Conservation (phyloP, 2,888 invertebrate genomes). For the Drosophila prolongata region DNA sequence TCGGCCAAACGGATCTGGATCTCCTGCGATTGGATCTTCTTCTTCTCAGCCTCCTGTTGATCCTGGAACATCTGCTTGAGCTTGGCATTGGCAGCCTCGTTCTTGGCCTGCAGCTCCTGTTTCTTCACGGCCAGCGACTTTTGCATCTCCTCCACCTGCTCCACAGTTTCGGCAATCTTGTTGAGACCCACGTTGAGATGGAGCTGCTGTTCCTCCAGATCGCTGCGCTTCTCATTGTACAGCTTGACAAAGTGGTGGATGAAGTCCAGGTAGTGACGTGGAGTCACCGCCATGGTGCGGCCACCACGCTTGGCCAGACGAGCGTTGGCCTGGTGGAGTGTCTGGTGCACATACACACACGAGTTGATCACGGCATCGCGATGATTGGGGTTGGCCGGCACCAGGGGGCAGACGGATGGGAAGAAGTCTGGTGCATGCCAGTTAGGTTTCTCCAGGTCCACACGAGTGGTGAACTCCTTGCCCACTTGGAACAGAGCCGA, state of each 20-base stretch:
- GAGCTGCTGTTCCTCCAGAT: conserved; percentile 98
- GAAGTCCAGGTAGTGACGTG: conserved; percentile 98
- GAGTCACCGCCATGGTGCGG: conserved; percentile 98
- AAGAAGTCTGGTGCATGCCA: conserved; percentile 96
- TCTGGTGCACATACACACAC: conserved; percentile 99
- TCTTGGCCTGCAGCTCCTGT: conserved; percentile 97
- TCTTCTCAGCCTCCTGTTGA: conserved; percentile 99
- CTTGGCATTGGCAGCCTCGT: conserved; percentile 99
- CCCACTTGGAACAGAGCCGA: conserved; percentile 97
- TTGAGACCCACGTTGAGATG: conserved; percentile 99
- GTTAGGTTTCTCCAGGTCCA: conserved; percentile 95
- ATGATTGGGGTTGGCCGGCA: conserved; percentile 91
- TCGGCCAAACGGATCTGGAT: conserved; percentile 94
- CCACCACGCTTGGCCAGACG: conserved; percentile 96
- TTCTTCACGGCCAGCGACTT: conserved; percentile 99
- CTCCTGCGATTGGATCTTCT: conserved; percentile 98
- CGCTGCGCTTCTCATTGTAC: conserved; percentile 98
- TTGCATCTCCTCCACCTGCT: conserved; percentile 99
- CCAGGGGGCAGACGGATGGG: conserved; percentile 93
- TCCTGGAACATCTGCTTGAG: conserved; percentile 99
- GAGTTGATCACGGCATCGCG: conserved; percentile 99
- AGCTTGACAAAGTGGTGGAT: conserved; percentile 99
- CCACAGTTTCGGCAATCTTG: conserved; percentile 99
- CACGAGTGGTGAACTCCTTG: conserved; percentile 97
- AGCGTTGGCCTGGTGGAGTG: conserved; percentile 96